Conservation (phyloP, 1,140 invertebrate genomes). For the Asobara japonica region DNA sequence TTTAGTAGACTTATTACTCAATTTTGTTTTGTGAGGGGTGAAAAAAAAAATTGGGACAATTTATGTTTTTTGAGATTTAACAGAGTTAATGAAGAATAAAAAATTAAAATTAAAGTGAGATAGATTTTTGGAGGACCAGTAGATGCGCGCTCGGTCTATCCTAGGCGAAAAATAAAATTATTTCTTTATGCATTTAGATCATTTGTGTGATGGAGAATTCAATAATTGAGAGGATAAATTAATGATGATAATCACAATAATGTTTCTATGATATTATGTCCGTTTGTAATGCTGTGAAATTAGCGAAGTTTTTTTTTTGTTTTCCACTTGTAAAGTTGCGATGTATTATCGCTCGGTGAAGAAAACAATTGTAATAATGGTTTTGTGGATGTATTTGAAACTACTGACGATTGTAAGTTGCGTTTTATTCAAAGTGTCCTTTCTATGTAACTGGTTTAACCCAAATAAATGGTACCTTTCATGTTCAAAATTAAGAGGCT, state of each 20-base stretch:
- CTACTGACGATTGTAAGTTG: constrained; percentile 20
- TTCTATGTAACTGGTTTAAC: constrained; percentile 31
- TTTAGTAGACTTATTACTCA: constrained; percentile 22
- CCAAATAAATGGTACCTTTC: constrained; percentile 32
- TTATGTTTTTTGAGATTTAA: no score
- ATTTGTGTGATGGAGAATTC: not conserved
- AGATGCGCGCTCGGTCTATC: constrained; percentile 8
- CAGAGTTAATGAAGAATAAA: no score
- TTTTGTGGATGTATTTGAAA: constrained; percentile 30
- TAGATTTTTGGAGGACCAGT: constrained; percentile 2
- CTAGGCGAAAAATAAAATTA: not conserved
- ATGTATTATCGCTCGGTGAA: not conserved
- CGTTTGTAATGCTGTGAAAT: constrained; percentile 19
- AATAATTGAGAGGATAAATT: constrained; percentile 3
- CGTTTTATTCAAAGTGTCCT: constrained; percentile 34
- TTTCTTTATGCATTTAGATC: constrained; percentile 11
- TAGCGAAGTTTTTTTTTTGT: constrained; percentile 14
- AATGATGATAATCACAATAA: not conserved
- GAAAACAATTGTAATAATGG: not conserved
- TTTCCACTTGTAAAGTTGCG: not conserved
- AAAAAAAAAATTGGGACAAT: no score
- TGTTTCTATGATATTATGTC: constrained; percentile 22
- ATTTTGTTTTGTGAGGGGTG: no score
- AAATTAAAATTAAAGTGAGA: not conserved
- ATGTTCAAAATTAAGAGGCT: constrained; percentile 33